Base-by-base conservation (phyloP, 2,888 invertebrate genomes). In the Schizaphis graminum region DNA sequence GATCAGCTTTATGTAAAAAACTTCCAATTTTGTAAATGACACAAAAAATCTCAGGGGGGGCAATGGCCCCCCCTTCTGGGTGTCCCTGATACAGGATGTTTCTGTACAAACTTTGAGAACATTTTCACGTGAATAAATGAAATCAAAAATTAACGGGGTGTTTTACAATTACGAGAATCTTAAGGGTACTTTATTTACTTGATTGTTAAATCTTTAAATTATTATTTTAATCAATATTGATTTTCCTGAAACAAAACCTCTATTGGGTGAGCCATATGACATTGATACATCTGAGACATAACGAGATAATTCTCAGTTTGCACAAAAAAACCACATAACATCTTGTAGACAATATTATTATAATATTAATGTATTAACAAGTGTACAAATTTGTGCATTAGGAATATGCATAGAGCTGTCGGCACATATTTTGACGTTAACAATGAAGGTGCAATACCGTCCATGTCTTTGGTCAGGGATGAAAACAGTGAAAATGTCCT, bases 371-470 rank as follows among this genome's bases (percentile, higher is more conserved):
- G 2, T 21, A 67, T n/a, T 67, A 67, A 28, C 0, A 3, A 28
- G 28, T 61, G n/a, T 28, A 4, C 7, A 47, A 47, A 47, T 95
- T 94, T 95, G 94, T 87, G 28, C 96, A 96, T 86, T 96, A 99
- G 99, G 99, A 99, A 99, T 96, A 96, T 99, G 94, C 99, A 99
- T 96, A 98, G 98, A 95, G 99, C 99, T 94, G 97, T 99, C 95
- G 98, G 99, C 96, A 98, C 99, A 95, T 99, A 99, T 96, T 97
- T 99, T 96, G 99, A 99, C 96, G 98, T 97, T 95, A 97, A 97
- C 95, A 97, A 97, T 95, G 97, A 97, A 95, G 97, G 96, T 96
- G 97, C 97, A 96, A 96, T 98, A 96, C 98, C 98, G 95, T 97
- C 97, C 91, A 98, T 98, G 98, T 96, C 97, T 86, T 96, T 98